Evolutionary conservation across 2,888 invertebrate species (phyloP).

Genomic region (Sipunculus nudus): DNA sequence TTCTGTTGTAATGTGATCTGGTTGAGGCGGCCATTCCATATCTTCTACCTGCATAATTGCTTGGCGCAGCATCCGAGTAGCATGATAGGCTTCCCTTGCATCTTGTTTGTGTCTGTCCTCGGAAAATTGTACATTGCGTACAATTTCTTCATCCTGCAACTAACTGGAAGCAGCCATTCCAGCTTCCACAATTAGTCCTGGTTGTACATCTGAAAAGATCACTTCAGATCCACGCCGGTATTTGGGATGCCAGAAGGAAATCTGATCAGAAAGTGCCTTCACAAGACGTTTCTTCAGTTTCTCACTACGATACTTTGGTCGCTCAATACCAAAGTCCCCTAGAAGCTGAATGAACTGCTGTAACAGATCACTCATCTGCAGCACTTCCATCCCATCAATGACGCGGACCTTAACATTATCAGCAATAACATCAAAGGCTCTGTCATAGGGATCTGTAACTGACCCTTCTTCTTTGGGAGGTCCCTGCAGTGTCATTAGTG

Average conservation of each 20-base stretch:
- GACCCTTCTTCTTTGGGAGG: no score
- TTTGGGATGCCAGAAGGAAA: neutral
- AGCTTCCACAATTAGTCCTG: neutral
- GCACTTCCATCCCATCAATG: neutral
- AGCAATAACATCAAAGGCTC: neutral
- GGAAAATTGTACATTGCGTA: neutral
- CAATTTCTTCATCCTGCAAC: neutral
- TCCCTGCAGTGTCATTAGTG: no score
- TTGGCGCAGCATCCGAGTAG: neutral
- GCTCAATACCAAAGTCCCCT: no score
- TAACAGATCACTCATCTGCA: constrained; percentile 1
- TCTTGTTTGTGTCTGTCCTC: neutral
- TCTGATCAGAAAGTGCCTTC: neutral
- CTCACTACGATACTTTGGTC: no score
- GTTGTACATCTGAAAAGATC: neutral
- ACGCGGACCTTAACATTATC: neutral
- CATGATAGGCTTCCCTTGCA: neutral
- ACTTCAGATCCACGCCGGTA: constrained; percentile 1
- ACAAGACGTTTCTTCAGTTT: neutral
- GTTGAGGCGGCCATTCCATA: neutral
- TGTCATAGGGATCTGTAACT: neutral
- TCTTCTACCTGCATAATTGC: neutral
- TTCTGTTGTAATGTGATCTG: neutral
- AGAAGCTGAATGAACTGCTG: no score
- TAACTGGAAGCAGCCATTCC: neutral